Evolutionary conservation across 2,797 vertebrate genomes (phyloP).

Genomic region (Amphiprion clarkii): DNA sequence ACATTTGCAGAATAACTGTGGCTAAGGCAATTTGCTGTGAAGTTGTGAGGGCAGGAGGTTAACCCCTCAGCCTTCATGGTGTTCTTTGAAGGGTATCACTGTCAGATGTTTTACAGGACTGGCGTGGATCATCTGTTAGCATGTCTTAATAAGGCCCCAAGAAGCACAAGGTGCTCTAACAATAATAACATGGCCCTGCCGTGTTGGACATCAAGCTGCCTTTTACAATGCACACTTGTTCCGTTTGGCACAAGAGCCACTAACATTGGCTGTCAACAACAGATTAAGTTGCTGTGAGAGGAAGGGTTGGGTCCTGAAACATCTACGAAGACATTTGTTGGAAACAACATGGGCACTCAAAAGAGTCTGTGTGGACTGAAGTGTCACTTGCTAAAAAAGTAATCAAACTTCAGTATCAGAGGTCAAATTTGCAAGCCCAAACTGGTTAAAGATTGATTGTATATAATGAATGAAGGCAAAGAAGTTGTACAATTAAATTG

Average conservation of each 20-base stretch:
- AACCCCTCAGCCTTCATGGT: not conserved
- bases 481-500: too few relatives aligned
- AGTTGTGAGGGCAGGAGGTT: slow-evolving; percentile 38
- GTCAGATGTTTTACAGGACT: slow-evolving; percentile 62
- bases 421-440: not conserved
- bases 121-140: slow-evolving; percentile 69
- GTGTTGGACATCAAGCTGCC: slow-evolving; percentile 58
- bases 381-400: slow-evolving; percentile 9
- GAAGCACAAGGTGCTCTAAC: slow-evolving; percentile 62
- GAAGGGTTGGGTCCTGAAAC: slow-evolving; percentile 33
- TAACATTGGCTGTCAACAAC: slow-evolving; percentile 69
- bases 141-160: slow-evolving; percentile 59
- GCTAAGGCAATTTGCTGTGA: slow-evolving; percentile 22
- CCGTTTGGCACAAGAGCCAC: slow-evolving; percentile 59
- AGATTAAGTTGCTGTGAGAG: slow-evolving; percentile 64
- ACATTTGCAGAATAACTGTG: slow-evolving; percentile 16
- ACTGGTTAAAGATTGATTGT: not conserved
- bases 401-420: not conserved
- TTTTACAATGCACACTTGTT: slow-evolving; percentile 69
- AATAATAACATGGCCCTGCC: slow-evolving; percentile 52
- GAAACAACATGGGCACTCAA: slow-evolving; percentile 19
- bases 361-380: not conserved
- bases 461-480: not conserved
- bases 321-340: slow-evolving; percentile 56
- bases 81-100: slow-evolving; percentile 34